A percentile compares a stretch with the other conserved stretches of the same genome.
Conservation (phyloP, 2,888 invertebrate species). For the Eristalinus aeneus region DNA sequence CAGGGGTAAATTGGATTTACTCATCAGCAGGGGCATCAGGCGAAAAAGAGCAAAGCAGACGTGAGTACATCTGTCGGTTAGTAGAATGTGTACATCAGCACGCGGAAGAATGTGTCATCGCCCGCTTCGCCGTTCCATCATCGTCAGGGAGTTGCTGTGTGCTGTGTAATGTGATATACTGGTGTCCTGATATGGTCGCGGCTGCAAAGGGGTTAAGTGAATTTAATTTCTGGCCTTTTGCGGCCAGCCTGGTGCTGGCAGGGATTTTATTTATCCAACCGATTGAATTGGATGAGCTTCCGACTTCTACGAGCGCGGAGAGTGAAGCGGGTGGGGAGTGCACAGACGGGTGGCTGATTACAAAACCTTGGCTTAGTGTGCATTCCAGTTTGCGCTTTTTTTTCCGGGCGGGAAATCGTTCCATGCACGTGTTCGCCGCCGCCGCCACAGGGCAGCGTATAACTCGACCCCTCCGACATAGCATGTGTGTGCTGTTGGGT, state of each 20-base stretch:
- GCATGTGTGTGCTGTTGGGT: conserved; percentile 32
- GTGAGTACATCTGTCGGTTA: conserved; percentile 25
- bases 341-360: conserved; percentile 25
- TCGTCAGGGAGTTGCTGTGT: conserved; percentile 1
- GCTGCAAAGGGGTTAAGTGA: conserved; percentile 56
- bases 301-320: conserved; percentile 26
- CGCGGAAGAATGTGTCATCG: conserved; percentile 34
- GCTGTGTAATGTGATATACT: conserved; percentile 55
- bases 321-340: neutral
- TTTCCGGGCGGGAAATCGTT: neutral
- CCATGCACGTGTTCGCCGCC: conserved; percentile 47
- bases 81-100: conserved; percentile 14
- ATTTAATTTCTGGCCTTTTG: conserved; percentile 66
- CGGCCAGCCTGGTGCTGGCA: conserved; percentile 37
- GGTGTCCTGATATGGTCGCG: conserved; percentile 4
- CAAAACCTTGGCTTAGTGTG: conserved; percentile 56
- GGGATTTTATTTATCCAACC: conserved; percentile 64
- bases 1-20: conserved; percentile 40
- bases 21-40: conserved; percentile 19
- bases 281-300: conserved; percentile 66
- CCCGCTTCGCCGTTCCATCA: neutral
- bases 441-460: conserved; percentile 12
- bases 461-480: conserved; percentile 45
- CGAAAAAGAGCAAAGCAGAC: conserved; percentile 42
- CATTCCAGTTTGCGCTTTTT: conserved; percentile 32